A percentile compares a stretch with the other conserved stretches of the same genome.
Conservation (phyloP, 2,113 vertebrate genomes). For the Aphyosemion australe region DNA sequence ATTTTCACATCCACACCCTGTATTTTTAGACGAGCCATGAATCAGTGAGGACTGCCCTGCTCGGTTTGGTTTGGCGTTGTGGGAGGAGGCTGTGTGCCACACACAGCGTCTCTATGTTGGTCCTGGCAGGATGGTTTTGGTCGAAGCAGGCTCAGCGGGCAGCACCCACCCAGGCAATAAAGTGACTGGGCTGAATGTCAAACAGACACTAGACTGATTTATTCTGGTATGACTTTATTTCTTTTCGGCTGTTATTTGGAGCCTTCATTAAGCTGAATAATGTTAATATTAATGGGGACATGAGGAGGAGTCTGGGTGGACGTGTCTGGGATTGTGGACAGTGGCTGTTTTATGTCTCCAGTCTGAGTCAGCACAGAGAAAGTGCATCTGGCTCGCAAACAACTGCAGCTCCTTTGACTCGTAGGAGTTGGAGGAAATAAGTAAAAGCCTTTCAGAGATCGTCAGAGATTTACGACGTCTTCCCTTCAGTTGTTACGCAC, state of each 20-base stretch:
- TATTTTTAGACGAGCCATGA: constrained; percentile 27
- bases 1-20: constrained; percentile 33
- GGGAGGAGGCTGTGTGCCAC: constrained; percentile 38
- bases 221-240: background rate
- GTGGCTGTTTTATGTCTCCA: constrained; percentile 36
- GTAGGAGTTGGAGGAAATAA: constrained; percentile 55
- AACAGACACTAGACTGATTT: constrained; percentile 22
- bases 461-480: constrained; percentile 42
- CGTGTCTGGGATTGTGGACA: constrained; percentile 14
- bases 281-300: background rate
- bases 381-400: constrained; percentile 29
- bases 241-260: too few species aligned
- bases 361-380: constrained; percentile 59
- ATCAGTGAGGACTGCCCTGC: constrained; percentile 14
- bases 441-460: constrained; percentile 41
- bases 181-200: constrained; percentile 60
- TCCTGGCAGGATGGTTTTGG: constrained; percentile 41
- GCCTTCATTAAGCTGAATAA: background rate
- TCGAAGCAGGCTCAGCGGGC: constrained; percentile 41
- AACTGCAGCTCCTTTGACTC: constrained; percentile 39
- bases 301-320: constrained; percentile 10
- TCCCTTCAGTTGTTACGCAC: constrained; percentile 46
- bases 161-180: constrained; percentile 36
- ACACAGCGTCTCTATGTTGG: constrained; percentile 40
- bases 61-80: constrained; percentile 38